Percentiles rank a stretch among this genome's conserved stretches.
Evolutionary conservation across 2,888 invertebrate genomes (phyloP).

Genomic region (Dimorphilus gyrociliatus): DNA sequence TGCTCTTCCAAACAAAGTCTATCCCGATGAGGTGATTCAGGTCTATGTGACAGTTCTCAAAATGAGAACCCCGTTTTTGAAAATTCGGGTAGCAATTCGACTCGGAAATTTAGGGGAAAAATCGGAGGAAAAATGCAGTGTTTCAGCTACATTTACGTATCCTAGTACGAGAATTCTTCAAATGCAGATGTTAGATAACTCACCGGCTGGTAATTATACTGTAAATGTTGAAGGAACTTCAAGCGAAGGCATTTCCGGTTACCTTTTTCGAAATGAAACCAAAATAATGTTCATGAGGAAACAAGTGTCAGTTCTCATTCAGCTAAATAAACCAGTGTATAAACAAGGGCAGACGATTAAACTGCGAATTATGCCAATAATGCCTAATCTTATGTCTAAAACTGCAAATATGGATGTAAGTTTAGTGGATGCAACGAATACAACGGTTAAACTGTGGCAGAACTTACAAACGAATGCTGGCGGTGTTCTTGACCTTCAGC

Average conservation of each 20-base stretch:
- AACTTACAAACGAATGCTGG: constrained; percentile 53
- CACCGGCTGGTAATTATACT: constrained; percentile 64
- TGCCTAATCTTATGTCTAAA: constrained; percentile 74
- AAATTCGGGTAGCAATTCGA: constrained; percentile 69
- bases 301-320: constrained; percentile 86
- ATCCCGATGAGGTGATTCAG: constrained; percentile 75
- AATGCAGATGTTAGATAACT: constrained; percentile 68
- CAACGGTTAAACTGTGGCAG: constrained; percentile 78
- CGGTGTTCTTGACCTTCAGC: constrained; percentile 67
- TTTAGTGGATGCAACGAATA: constrained; percentile 70
- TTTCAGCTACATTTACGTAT: constrained; percentile 56
- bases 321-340: constrained; percentile 82
- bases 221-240: constrained; percentile 62
- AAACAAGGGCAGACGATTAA: constrained; percentile 83
- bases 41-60: constrained; percentile 67
- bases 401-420: constrained; percentile 78
- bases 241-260: constrained; percentile 56
- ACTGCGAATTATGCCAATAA: constrained; percentile 80
- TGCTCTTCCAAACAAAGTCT: constrained; percentile 70
- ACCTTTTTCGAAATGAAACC: constrained; percentile 74
- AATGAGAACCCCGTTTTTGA: constrained; percentile 55
- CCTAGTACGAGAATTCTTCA: constrained; percentile 65
- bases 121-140: constrained; percentile 61
- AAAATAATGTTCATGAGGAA: constrained; percentile 64
- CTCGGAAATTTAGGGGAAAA: no score